Conservation (phyloP, 2,797 vertebrate species). For the Lepus townsendii region DNA sequence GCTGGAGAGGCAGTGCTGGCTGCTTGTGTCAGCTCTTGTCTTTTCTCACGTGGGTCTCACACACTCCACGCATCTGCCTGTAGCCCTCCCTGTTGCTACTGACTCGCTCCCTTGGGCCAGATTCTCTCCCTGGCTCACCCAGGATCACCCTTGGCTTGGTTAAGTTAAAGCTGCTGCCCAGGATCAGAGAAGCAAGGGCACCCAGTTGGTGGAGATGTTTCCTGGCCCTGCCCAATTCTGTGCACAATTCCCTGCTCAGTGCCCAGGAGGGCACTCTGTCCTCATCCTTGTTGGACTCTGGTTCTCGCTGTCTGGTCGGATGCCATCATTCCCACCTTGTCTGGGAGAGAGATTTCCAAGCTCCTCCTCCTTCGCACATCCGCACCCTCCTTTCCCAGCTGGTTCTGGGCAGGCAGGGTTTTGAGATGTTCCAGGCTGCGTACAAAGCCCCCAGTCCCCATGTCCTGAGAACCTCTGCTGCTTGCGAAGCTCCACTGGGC, state of each 20-base stretch:
- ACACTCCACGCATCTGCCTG: neutral
- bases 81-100: neutral
- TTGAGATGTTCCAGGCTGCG: conserved; percentile 13
- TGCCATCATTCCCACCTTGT: neutral
- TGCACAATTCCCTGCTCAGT: neutral
- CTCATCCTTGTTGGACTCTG: conserved; percentile 20
- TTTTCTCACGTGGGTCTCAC: neutral
- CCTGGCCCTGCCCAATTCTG: neutral
- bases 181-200: neutral
- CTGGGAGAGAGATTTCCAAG: conserved; percentile 32
- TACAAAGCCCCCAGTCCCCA: neutral
- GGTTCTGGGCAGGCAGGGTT: conserved; percentile 44
- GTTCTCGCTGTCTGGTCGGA: conserved; percentile 47
- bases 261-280: neutral
- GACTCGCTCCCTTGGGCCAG: neutral
- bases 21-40: neutral
- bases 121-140: neutral
- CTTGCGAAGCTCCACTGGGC: neutral
- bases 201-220: neutral
- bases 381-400: neutral
- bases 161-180: neutral
- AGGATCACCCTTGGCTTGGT: conserved; percentile 18
- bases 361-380: neutral
- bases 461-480: conserved; percentile 16
- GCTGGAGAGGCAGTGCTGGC: neutral